A percentile compares a stretch with the other conserved stretches of the same genome.
Evolutionary conservation across 2,888 invertebrate genomes (phyloP).

Genomic region (Heterodera filipjevi): DNA sequence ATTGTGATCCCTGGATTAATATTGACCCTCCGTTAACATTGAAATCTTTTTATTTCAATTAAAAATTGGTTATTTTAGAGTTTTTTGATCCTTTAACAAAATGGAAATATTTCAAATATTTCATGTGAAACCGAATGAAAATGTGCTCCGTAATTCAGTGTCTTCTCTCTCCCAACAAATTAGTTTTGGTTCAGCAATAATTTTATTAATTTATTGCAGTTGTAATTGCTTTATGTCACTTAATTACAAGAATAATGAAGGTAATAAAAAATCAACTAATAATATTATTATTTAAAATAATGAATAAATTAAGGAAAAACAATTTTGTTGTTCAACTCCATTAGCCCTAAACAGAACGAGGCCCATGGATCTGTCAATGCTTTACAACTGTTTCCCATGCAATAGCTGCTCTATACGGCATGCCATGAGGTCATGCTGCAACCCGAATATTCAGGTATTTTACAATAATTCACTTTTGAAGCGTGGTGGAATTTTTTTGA

Average conservation of each 20-base stretch:
- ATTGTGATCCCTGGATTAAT: too few species aligned
- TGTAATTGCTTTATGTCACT: slow-evolving; percentile 28
- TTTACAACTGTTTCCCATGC: slow-evolving; percentile 39
- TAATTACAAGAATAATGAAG: slow-evolving; percentile 28
- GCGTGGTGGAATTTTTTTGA: too few species aligned
- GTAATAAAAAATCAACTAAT: not conserved
- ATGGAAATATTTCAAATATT: not conserved
- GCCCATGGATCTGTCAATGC: slow-evolving; percentile 32
- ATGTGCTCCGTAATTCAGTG: not conserved
- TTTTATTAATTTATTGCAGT: slow-evolving; percentile 30
- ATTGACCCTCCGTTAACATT: too few species aligned
- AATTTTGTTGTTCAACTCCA: slow-evolving; percentile 16
- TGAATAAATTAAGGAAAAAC: not conserved
- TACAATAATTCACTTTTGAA: too few species aligned
- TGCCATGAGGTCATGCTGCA: slow-evolving; percentile 21
- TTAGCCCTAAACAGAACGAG: slow-evolving; percentile 14
- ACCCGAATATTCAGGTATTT: slow-evolving; percentile 15
- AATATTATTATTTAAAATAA: not conserved
- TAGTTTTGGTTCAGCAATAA: slow-evolving; percentile 22
- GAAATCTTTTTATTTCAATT: too few species aligned
- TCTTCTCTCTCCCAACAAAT: not conserved
- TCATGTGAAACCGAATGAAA: not conserved
- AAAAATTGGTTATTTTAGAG: too few species aligned
- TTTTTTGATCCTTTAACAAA: too few species aligned
- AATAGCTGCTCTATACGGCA: slow-evolving; percentile 30